A percentile compares a stretch with the other conserved stretches of the same genome.
phyloP scores from a whole-genome alignment of 2,113 vertebrate species.

The Glaucidium brasilianum region DNA sequence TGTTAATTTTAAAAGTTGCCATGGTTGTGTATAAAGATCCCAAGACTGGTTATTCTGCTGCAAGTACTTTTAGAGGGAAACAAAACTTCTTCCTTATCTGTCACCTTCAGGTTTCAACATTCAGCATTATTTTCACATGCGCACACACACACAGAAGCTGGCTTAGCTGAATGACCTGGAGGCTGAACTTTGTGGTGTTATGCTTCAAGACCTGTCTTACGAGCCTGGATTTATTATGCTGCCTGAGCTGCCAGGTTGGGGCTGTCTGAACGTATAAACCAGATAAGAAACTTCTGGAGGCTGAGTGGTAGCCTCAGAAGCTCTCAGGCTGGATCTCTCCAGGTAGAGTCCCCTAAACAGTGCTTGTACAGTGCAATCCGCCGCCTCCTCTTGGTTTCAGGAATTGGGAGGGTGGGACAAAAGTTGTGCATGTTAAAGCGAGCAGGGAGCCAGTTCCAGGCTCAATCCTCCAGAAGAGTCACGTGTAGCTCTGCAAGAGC shows the following conservation, averaged over 20 bases:
- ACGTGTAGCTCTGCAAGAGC: not conserved
- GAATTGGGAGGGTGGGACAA: not conserved
- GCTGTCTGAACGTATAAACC: not conserved
- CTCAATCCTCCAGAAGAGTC: not conserved
- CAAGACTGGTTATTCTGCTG: not conserved
- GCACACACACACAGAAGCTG: not conserved
- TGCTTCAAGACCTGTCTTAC: not conserved
- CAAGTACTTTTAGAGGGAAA: not conserved
- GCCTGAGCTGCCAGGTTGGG: not conserved
- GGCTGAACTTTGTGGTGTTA: not conserved
- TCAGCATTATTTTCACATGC: not conserved
- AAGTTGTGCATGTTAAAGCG: accelerated
- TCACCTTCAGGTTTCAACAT: not conserved
- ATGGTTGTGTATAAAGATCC: not conserved
- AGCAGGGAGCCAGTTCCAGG: not conserved
- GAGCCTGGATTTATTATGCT: not conserved
- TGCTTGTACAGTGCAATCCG: not conserved
- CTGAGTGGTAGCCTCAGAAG: not conserved
- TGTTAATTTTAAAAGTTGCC: not conserved
- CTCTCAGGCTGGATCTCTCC: not conserved
- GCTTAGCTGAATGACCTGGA: not conserved
- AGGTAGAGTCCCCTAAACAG: not conserved
- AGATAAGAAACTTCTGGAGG: conserved; percentile 22
- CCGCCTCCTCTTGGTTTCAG: not conserved
- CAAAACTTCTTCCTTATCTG: not conserved